A percentile compares a stretch with the other conserved stretches of the same genome.
phyloP scores from a whole-genome alignment of 2,888 invertebrate species.

The Phytoseiulus persimilis region DNA sequence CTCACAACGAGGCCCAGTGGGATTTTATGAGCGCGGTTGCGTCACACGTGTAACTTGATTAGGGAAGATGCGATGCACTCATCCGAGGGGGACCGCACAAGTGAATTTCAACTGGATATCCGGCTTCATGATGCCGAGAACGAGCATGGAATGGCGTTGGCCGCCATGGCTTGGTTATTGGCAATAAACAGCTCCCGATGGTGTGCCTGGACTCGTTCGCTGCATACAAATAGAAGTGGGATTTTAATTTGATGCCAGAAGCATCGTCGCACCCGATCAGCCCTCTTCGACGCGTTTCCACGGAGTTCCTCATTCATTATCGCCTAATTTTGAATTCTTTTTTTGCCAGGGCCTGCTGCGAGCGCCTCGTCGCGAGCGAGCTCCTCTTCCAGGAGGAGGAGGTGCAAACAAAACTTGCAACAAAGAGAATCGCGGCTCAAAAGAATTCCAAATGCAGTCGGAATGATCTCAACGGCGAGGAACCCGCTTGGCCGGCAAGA shows the following conservation, averaged over 20 bases:
- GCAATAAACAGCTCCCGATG: not conserved
- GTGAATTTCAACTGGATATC: not conserved
- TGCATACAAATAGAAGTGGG: not conserved
- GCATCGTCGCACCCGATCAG: not conserved
- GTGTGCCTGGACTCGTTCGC: not conserved
- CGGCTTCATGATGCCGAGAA: not conserved
- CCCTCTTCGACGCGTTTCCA: not conserved
- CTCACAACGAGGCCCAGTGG: not conserved
- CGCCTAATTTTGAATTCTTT: not conserved
- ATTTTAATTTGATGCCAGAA: not conserved
- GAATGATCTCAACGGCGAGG: not conserved
- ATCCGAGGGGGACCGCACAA: not conserved
- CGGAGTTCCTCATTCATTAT: not conserved
- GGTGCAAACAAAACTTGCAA: not conserved
- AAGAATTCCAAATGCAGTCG: not conserved
- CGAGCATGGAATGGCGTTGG: not conserved
- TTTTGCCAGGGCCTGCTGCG: not conserved
- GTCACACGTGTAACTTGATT: not conserved
- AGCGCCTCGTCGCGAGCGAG: not conserved
- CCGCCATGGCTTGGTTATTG: not conserved
- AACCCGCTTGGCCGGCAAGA: not conserved
- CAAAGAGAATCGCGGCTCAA: not conserved
- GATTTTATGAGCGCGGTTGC: not conserved
- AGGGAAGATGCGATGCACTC: not conserved
- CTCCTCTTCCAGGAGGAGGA: not conserved